Percentiles rank a stretch among this genome's conserved stretches.
Conservation (phyloP, 64 coral and sea anemone species). For the Astreopora myriophthalma region DNA sequence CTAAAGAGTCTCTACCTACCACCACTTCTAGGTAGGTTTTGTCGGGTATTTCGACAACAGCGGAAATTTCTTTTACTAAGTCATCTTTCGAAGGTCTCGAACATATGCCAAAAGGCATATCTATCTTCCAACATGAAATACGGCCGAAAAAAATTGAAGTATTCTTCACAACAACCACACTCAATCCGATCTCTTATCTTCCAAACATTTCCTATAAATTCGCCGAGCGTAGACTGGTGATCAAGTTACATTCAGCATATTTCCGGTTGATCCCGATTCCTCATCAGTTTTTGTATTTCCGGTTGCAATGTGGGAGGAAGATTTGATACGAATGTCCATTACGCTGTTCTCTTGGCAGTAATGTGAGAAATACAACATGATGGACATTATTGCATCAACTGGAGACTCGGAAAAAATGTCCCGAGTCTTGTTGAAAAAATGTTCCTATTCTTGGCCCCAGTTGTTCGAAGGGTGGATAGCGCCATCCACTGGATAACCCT, state of each 20-base stretch:
- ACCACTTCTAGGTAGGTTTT: neutral
- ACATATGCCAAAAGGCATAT: conserved; percentile 57
- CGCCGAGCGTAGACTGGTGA: conserved; percentile 6
- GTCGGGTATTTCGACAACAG: conserved; percentile 13
- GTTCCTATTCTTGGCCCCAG: no score
- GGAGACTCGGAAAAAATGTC: no score
- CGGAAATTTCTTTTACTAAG: neutral
- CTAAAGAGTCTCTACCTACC: neutral
- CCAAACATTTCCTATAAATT: neutral
- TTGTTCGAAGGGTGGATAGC: no score
- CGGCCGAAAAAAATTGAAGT: neutral
- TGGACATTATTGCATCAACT: no score
- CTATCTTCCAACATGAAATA: conserved; percentile 20
- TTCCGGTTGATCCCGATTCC: conserved; percentile 1
- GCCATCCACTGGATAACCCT: no score
- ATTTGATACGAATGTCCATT: neutral
- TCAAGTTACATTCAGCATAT: neutral
- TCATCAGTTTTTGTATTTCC: neutral
- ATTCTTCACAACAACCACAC: conserved; percentile 10
- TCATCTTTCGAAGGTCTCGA: conserved; percentile 37
- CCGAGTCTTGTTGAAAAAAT: no score
- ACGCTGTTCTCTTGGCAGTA: no score
- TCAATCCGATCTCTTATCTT: neutral
- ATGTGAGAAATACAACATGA: no score
- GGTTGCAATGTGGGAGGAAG: neutral